These are phyloP conservation scores for Lysandra bellargus DNA, from an alignment of 2,888 invertebrate genomes.

Conservation along the genomic window DNA sequence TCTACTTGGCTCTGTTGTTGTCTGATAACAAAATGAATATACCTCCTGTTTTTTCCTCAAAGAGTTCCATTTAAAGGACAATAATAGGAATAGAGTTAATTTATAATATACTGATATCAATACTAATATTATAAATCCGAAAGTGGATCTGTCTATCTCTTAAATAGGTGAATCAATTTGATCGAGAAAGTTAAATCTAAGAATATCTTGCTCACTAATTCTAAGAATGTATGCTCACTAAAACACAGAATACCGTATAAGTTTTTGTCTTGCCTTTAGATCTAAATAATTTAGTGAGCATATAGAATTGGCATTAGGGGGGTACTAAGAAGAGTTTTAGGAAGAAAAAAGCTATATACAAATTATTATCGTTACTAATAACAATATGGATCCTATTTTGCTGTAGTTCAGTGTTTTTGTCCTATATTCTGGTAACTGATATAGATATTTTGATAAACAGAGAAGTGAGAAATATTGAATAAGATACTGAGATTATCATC, in stretches of 20 bases:
- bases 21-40: not conserved
- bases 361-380: not conserved
- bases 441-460: not conserved
- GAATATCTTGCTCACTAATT: not conserved
- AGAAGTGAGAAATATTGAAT: not conserved
- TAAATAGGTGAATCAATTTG: not conserved
- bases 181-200: too few relatives aligned
- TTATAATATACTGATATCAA: not conserved
- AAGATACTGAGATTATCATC: not conserved
- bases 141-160: not conserved
- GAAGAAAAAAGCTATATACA: not conserved
- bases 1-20: not conserved
- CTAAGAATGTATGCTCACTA: not conserved
- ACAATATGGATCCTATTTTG: not conserved
- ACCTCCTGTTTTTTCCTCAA: not conserved
- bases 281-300: not conserved
- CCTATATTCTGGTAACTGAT: not conserved
- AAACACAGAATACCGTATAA: not conserved
- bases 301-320: not conserved
- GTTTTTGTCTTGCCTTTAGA: constrained; percentile 6
- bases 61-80: constrained; percentile 3
- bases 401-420: not conserved
- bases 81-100: not conserved
- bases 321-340: not conserved
- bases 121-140: not conserved